phyloP scores from a whole-genome alignment of 2,888 invertebrate species.

The Dynastes hyllus region DNA sequence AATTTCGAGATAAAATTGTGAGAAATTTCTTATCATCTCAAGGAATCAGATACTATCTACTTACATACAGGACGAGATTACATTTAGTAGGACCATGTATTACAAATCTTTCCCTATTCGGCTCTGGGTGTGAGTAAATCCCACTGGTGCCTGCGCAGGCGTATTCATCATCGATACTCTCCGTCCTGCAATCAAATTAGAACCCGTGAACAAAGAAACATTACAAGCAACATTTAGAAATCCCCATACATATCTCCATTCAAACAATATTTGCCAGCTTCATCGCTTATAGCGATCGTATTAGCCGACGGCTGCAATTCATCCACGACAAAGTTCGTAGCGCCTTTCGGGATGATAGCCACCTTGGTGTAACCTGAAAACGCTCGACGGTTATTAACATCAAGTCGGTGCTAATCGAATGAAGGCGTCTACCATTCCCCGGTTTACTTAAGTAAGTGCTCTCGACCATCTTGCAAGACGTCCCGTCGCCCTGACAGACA shows the following conservation, averaged over 20 bases:
- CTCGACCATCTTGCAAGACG: slow-evolving; percentile 76
- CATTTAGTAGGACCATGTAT: slow-evolving; percentile 78
- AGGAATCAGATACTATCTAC: slow-evolving; percentile 53
- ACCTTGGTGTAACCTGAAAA: slow-evolving; percentile 74
- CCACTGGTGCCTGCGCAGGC: slow-evolving; percentile 71
- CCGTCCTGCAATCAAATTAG: slow-evolving; percentile 60
- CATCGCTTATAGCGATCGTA: slow-evolving; percentile 74
- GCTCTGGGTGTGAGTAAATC: slow-evolving; percentile 72
- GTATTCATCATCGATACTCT: slow-evolving; percentile 69
- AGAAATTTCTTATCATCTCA: too few relatives aligned
- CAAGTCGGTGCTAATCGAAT: not conserved
- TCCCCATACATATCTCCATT: slow-evolving; percentile 76
- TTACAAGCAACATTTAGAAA: not conserved
- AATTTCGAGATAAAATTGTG: too few relatives aligned
- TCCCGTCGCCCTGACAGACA: slow-evolving; percentile 80
- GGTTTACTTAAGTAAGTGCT: slow-evolving; percentile 72
- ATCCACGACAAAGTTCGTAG: slow-evolving; percentile 76
- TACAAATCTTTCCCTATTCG: slow-evolving; percentile 74
- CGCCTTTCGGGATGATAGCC: slow-evolving; percentile 75
- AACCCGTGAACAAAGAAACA: not conserved
- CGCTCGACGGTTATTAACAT: not conserved
- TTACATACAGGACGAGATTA: slow-evolving; percentile 76
- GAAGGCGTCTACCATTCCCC: slow-evolving; percentile 60
- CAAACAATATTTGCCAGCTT: slow-evolving; percentile 74
- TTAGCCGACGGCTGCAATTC: slow-evolving; percentile 75